Evolutionary conservation across 2,888 invertebrate genomes (phyloP), one percentile per base, ranked within the genome.

Genomic region (Laspeyria flexula): DNA sequence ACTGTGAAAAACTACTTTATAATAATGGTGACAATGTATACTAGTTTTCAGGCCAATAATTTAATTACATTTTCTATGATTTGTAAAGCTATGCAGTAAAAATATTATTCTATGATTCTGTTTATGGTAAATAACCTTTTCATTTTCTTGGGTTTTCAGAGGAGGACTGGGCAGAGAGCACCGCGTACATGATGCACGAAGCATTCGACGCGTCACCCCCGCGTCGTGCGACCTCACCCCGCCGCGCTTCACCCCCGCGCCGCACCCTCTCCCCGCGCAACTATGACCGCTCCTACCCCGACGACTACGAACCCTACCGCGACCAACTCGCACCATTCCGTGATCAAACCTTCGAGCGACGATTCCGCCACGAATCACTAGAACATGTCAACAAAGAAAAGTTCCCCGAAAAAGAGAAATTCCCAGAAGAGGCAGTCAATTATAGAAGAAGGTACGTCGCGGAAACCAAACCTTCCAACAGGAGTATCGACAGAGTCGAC

Each of bases 141-240:
- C 7, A 7, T 12, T 31, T 60, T 60, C 72, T 62, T 73, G 59
- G 62, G 40, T 31, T 75, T 94, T 6, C 93, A 96, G 96, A 96
- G 86, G 96, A 96, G 73, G 96, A 96, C 76, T 96, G 96, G 96
- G 95, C 94, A 38, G 93, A 94, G 57, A 94, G 95, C 64, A 93
- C 94, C 12, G 93, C 94, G 7, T 95, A 95, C 76, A 87, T 95
- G 83, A 94, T 95, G 93, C 93, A 94, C 69, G 93, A 93, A 60
- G 91, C 93, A 0, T 91, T 93, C 66, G 93, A 93, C 54, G 86
- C 92, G 18, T 92, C 91, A 0, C 86, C 88, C 0, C 87, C 86
- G 1, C 84, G 90, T 10, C 83, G 88, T 7, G 85, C 85, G 0
- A 71, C 85, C 42, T 79, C 91, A 9, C 75, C 74, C 50, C 64